These are phyloP conservation scores for Thymallus thymallus DNA, from an alignment of 2,113 vertebrate genomes.

Conservation along the genomic window DNA sequence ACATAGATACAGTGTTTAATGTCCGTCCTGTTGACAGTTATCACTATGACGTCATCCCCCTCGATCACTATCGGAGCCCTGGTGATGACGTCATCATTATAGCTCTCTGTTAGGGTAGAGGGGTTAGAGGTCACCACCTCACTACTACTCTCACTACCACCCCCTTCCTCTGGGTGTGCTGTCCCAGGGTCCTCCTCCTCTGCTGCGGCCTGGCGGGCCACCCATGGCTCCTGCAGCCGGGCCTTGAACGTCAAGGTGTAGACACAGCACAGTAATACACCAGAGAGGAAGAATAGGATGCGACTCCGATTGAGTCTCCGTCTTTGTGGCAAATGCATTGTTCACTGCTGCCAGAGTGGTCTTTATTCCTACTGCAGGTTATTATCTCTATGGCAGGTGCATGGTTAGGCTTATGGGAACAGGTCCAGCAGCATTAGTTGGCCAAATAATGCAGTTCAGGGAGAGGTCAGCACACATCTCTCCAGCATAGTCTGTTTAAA, in stretches of 20 bases:
- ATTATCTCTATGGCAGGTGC: conserved; percentile 36
- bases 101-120: conserved; percentile 18
- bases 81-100: not conserved
- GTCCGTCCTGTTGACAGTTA: conserved; percentile 64
- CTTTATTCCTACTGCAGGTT: conserved; percentile 40
- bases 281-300: conserved; percentile 76
- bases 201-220: conserved; percentile 27
- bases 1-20: conserved; percentile 78
- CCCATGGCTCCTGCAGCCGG: conserved; percentile 52
- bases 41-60: conserved; percentile 12
- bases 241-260: conserved; percentile 73
- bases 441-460: conserved; percentile 18
- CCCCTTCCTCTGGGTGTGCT: not conserved
- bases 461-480: not conserved
- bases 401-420: conserved; percentile 27
- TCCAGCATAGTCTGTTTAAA: conserved; percentile 25
- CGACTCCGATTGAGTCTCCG: conserved; percentile 68
- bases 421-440: conserved; percentile 17
- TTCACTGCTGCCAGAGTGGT: conserved; percentile 41
- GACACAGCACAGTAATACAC: conserved; percentile 70
- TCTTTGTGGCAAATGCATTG: conserved; percentile 67
- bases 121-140: conserved; percentile 38
- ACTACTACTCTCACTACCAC: not conserved
- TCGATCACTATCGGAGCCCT: conserved; percentile 15
- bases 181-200: conserved; percentile 4